phyloP scores from a whole-genome alignment of 2,113 vertebrate genomes.

The Prunella fulvescens region DNA sequence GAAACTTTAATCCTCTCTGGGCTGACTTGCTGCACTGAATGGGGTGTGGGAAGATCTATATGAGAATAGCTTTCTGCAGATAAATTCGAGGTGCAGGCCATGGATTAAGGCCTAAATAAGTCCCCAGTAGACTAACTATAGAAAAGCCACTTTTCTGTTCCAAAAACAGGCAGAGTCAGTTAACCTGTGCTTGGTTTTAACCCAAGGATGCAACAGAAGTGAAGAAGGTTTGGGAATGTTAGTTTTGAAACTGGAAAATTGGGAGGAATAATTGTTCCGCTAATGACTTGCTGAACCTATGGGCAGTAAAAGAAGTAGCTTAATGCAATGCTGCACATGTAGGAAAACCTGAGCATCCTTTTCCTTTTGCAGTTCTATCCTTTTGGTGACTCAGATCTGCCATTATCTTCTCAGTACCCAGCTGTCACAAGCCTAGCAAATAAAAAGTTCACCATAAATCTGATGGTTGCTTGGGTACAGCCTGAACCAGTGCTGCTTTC shows the following conservation, averaged over 20 bases:
- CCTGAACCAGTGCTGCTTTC: not conserved
- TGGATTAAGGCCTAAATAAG: not conserved
- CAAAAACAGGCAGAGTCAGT: not conserved
- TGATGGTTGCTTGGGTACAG: constrained; percentile 8
- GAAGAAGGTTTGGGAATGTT: not conserved
- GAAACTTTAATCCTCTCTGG: not conserved
- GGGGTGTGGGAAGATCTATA: not conserved
- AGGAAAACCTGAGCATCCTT: not conserved
- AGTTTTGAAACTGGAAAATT: not conserved
- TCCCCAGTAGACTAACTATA: not conserved
- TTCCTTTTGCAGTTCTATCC: not conserved
- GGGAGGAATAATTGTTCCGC: not conserved
- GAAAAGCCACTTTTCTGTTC: not conserved
- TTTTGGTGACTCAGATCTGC: constrained; percentile 29
- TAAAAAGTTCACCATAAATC: not conserved
- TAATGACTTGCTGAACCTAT: not conserved
- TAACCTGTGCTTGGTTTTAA: not conserved
- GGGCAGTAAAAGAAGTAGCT: not conserved
- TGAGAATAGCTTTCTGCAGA: not conserved
- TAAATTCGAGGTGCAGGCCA: not conserved
- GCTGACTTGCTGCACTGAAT: not conserved
- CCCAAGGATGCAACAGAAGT: not conserved
- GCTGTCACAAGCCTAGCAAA: constrained; percentile 25
- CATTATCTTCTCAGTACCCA: not conserved
- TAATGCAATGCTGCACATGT: not conserved